Evolutionary conservation across 35 echinoderm and acorn worm genomes (phyloP), one percentile per base, ranked within the genome.

Genomic region (Lytechinus variegatus): DNA sequence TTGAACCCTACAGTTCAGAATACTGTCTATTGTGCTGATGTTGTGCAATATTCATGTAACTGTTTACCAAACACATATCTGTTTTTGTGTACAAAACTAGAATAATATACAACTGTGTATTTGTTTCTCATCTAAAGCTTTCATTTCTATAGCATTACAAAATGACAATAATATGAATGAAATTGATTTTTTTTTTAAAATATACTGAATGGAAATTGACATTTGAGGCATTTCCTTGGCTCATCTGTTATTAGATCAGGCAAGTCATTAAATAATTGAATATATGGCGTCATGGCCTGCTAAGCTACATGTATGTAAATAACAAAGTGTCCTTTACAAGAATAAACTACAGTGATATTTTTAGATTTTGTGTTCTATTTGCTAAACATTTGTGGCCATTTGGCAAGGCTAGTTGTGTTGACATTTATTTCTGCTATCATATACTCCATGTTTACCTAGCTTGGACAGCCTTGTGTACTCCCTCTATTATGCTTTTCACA

Each of bases 401-500:
- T 44, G 52, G 88, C 52, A 21, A 90, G 88, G 28, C 28, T 14
- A 21, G 3, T 28, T 90, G 9, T 90, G 88, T 90, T 90, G 29
- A 90, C 88, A 90, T 90, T 52, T 52, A 54, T 90, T 13, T 6
- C 29, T 52, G 28, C 28, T 44, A 52, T 90, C 88, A 90, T 52
- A 9, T 90, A 79, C 19, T 16, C 66, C 66, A 79, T 79, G 66
- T 90, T 90, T 90, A 10, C 88, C 14, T 12, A 52, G 27, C 52
- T 90, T 90, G 88, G 33, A 29, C 88, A 90, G 88, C 88, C 52
- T 52, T 90, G 88, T 90, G 88, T 90, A 90, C 88, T 90, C 29
- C 28, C 52, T 24, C 66, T 24, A 79, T 44, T 28, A 44, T 44
- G 33, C 33, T 44, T 44, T 44, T 44, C 33, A 44, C 33, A 44